Conservation (phyloP, 37 sponge, comb jelly and placozoan genomes). For the Chondrilla cf. caribensis region DNA sequence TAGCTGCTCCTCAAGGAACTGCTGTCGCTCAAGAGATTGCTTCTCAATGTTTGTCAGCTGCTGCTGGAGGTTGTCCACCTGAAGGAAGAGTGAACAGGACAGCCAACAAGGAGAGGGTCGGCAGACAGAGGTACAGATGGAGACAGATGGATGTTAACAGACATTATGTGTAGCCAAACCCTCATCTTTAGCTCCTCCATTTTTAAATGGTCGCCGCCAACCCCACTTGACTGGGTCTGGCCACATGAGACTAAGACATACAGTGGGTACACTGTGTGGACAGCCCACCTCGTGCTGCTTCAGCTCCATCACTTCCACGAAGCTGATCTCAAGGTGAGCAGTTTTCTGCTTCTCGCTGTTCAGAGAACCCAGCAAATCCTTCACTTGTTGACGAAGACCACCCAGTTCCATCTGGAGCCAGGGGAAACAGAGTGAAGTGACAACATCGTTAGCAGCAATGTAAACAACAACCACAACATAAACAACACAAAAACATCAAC, state of each 20-base stretch:
- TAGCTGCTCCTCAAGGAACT: conserved; percentile 13
- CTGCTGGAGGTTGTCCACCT: conserved; percentile 1
- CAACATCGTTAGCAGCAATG: too few relatives aligned
- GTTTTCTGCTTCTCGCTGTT: not conserved
- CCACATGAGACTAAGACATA: too few relatives aligned
- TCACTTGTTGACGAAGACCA: not conserved
- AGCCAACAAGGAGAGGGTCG: not conserved
- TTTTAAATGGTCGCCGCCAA: too few relatives aligned
- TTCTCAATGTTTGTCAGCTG: conserved; percentile 2
- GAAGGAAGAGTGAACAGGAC: not conserved
- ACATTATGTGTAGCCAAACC: too few relatives aligned
- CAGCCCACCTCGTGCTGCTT: conserved; percentile 18
- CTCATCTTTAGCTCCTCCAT: too few relatives aligned
- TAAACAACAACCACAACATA: too few relatives aligned
- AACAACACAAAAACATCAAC: too few relatives aligned
- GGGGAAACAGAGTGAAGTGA: too few relatives aligned
- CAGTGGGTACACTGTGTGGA: too few relatives aligned
- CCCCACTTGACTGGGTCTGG: too few relatives aligned
- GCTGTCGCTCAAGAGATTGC: conserved; percentile 6
- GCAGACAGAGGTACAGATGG: not conserved
- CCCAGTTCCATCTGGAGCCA: not conserved
- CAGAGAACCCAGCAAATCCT: not conserved
- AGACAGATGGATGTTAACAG: too few relatives aligned
- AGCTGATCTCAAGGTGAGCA: not conserved
- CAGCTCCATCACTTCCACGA: conserved; percentile 23